phyloP scores from a whole-genome alignment of 2,888 invertebrate species.

The Mythimna ferrago region DNA sequence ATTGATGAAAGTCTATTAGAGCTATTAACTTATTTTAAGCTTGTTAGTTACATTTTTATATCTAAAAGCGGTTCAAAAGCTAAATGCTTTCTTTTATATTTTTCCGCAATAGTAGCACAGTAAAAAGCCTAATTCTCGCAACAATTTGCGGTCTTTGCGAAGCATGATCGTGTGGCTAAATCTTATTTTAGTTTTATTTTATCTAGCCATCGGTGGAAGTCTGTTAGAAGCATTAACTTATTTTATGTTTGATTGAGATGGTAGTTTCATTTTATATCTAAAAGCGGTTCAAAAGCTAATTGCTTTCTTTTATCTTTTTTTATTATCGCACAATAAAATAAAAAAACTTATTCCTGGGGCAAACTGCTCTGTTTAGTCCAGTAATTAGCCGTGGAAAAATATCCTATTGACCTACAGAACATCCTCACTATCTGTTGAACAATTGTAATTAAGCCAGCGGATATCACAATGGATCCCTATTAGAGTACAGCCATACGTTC shows the following conservation, averaged over 20 bases:
- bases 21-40: conserved; percentile 1
- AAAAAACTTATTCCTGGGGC: neutral
- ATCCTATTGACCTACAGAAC: conserved; percentile 52
- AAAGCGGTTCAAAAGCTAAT: no score
- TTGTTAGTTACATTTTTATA: neutral
- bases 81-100: neutral
- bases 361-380: neutral
- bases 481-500: conserved; percentile 77
- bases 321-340: no score
- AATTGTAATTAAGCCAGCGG: conserved; percentile 72
- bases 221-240: neutral
- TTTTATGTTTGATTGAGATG: neutral
- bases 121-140: neutral
- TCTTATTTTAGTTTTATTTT: conserved; percentile 32
- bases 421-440: conserved; percentile 65
- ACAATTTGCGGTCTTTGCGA: conserved; percentile 1
- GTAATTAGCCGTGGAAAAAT: conserved; percentile 39
- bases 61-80: neutral
- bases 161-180: conserved; percentile 28
- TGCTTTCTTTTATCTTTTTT: neutral
- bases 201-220: conserved; percentile 20
- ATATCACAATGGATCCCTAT: conserved; percentile 84
- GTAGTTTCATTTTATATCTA: neutral
- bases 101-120: neutral
- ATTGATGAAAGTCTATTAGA: conserved; percentile 11